Conservation (phyloP, 2,113 vertebrate genomes). For the Aythya baeri region DNA sequence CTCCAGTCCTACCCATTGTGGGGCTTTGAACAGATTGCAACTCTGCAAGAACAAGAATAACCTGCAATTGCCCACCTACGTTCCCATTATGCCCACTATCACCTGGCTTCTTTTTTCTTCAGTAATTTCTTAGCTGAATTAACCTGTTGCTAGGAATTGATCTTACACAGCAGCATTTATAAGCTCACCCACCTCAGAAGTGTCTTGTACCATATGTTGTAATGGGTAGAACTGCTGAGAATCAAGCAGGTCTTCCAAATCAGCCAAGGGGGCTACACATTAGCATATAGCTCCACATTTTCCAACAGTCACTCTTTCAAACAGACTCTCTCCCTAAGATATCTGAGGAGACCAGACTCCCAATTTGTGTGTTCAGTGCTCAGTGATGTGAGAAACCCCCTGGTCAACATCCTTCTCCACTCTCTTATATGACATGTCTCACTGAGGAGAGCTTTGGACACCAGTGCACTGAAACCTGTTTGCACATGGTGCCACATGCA, state of each 20-base stretch:
- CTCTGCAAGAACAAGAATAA: not conserved
- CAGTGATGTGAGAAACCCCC: not conserved
- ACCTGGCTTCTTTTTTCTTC: not conserved
- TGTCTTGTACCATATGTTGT: not conserved
- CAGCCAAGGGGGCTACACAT: not conserved
- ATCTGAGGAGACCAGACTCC: not conserved
- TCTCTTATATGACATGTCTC: accelerated
- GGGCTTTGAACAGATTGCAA: not conserved
- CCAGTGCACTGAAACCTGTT: not conserved
- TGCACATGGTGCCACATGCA: not conserved
- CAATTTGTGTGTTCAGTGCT: not conserved
- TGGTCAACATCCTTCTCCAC: not conserved
- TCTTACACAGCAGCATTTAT: not conserved
- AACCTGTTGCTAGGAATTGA: not conserved
- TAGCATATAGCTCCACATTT: not conserved
- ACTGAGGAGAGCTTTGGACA: not conserved
- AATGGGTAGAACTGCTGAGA: not conserved
- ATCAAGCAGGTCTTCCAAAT: not conserved
- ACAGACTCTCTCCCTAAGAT: not conserved
- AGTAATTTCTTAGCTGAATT: not conserved
- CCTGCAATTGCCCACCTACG: not conserved
- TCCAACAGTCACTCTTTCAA: not conserved
- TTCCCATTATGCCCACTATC: not conserved
- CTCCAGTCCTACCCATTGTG: not conserved
- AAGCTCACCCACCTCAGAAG: not conserved